phyloP scores from a whole-genome alignment of 2,113 vertebrate genomes.

The Atlantisia rogersi region DNA sequence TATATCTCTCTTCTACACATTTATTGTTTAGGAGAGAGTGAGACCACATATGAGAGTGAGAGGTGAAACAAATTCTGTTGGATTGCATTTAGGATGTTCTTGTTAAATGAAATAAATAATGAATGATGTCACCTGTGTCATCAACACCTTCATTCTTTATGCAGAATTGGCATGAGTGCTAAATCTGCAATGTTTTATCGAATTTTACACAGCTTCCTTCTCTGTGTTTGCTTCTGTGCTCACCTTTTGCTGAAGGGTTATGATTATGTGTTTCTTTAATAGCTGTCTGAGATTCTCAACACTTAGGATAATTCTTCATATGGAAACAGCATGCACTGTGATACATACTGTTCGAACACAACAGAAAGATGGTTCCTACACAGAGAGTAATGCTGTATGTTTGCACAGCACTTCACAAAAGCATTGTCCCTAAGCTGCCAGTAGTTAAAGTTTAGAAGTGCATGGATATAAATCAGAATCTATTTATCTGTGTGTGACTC shows the following conservation, averaged over 20 bases:
- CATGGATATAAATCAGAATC: background rate
- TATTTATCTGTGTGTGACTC: background rate
- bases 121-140: background rate
- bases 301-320: background rate
- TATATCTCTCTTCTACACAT: background rate
- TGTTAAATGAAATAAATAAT: background rate
- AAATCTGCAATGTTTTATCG: background rate
- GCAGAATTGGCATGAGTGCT: background rate
- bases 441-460: background rate
- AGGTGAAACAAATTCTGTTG: background rate
- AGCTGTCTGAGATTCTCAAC: background rate
- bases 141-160: background rate
- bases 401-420: background rate
- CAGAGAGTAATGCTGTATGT: background rate
- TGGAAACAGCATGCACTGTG: background rate
- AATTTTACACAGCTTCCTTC: background rate
- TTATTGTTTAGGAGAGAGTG: background rate
- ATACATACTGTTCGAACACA: fast-evolving
- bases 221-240: background rate
- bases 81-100: background rate
- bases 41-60: background rate
- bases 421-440: background rate
- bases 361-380: background rate
- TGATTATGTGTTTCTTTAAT: background rate
- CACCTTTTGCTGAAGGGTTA: background rate